Evolutionary conservation across 2,113 vertebrate genomes (phyloP).

Genomic region (Amphiprion ocellaris): DNA sequence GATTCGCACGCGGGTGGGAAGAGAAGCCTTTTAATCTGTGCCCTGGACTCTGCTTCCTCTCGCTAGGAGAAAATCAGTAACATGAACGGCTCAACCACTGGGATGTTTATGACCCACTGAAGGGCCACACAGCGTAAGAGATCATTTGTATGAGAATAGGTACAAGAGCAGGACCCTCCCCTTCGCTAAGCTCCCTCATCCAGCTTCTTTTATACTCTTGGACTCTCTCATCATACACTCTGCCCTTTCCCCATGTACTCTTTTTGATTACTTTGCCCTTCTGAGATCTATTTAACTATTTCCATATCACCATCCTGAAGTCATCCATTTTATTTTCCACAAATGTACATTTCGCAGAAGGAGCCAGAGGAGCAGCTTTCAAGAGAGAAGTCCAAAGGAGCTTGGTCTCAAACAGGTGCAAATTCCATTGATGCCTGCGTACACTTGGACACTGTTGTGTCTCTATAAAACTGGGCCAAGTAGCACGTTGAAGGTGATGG

Average conservation of each 20-base stretch:
- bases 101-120: constrained; percentile 63
- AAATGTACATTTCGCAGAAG: constrained; percentile 38
- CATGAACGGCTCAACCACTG: constrained; percentile 54
- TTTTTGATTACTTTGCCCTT: not conserved
- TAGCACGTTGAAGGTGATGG: constrained; percentile 45
- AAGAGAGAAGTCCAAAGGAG: constrained; percentile 52
- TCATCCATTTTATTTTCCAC: constrained; percentile 14
- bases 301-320: not conserved
- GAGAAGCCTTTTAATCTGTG: constrained; percentile 74
- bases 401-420: constrained; percentile 82
- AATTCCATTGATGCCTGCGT: constrained; percentile 82
- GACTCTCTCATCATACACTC: constrained; percentile 15
- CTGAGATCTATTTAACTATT: constrained; percentile 2
- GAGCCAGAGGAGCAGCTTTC: constrained; percentile 38
- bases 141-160: constrained; percentile 66
- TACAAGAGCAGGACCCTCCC: constrained; percentile 30
- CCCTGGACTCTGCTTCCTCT: constrained; percentile 50
- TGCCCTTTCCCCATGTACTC: not conserved
- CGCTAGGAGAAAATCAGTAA: constrained; percentile 73
- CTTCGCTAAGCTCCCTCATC: constrained; percentile 50
- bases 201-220: constrained; percentile 76
- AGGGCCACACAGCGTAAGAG: constrained; percentile 48
- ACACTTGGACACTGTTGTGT: constrained; percentile 58
- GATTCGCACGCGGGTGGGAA: constrained; percentile 72
- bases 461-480: constrained; percentile 64